Conservation (phyloP, 2,113 vertebrate genomes). For the Pleuronectes platessa region DNA sequence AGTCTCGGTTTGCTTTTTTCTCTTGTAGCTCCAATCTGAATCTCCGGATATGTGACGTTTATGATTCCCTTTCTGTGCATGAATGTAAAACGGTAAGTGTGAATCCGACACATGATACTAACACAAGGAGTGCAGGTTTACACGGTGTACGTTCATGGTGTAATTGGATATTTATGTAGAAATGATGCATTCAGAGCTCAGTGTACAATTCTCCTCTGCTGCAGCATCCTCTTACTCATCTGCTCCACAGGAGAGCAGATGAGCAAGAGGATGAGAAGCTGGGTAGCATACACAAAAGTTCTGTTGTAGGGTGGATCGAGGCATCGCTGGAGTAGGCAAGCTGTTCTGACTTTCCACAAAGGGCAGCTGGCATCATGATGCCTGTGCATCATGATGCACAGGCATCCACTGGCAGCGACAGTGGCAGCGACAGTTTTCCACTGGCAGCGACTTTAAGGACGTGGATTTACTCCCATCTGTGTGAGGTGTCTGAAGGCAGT, state of each 20-base stretch:
- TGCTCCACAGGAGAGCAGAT: conserved; percentile 26
- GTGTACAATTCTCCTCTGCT: background rate
- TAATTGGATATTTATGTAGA: conserved; percentile 25
- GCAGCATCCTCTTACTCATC: conserved; percentile 42
- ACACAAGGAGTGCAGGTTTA: conserved; percentile 7
- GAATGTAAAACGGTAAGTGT: background rate
- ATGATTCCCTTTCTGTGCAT: background rate
- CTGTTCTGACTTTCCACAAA: conserved; percentile 44
- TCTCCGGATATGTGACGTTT: background rate
- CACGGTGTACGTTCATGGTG: conserved; percentile 1
- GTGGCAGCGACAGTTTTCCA: conserved; percentile 45
- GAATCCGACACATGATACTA: conserved; percentile 5
- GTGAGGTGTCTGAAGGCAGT: conserved; percentile 22
- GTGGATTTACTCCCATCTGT: conserved; percentile 66
- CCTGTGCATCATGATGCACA: conserved; percentile 39
- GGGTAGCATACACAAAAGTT: conserved; percentile 23
- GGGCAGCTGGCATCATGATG: conserved; percentile 44
- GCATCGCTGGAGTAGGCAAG: conserved; percentile 32
- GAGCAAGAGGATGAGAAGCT: conserved; percentile 50
- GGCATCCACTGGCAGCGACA: conserved; percentile 31
- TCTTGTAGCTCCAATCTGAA: background rate
- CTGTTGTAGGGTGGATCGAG: conserved; percentile 33
- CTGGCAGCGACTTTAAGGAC: conserved; percentile 39
- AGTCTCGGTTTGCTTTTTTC: background rate
- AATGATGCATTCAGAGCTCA: conserved; percentile 20